phyloP scores from a whole-genome alignment of 2,797 vertebrate species.

The Rhinichthys osculus region DNA sequence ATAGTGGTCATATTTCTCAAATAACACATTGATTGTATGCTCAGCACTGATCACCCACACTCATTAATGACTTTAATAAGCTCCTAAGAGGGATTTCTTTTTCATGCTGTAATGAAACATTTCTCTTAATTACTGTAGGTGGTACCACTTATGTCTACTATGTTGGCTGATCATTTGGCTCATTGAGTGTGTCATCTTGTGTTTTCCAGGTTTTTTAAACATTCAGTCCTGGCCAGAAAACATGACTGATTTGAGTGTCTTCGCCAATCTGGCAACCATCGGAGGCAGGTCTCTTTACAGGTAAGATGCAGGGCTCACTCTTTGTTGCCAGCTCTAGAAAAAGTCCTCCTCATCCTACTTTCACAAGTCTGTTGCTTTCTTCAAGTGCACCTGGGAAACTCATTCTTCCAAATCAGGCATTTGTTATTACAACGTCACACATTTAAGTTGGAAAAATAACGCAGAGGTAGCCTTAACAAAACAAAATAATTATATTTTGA shows the following conservation, averaged over 20 bases:
- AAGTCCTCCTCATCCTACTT: background rate
- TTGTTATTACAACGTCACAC: background rate
- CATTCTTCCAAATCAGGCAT: background rate
- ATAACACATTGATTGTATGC: background rate
- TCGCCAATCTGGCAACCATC: conserved; percentile 94
- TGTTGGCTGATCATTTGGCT: conserved; percentile 2
- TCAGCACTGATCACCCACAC: background rate
- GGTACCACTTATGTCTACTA: background rate
- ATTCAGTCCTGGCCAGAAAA: conserved; percentile 99
- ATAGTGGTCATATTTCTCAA: conserved; percentile 24
- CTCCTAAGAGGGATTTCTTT: background rate
- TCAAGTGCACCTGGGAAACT: background rate
- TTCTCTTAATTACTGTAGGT: conserved; percentile 1
- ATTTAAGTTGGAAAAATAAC: background rate
- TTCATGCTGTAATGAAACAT: background rate
- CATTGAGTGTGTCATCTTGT: conserved; percentile 40
- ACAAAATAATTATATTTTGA: background rate
- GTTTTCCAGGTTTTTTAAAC: conserved; percentile 88
- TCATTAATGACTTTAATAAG: background rate
- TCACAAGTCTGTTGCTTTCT: background rate
- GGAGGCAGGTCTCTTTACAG: conserved; percentile 95
- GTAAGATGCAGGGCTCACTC: conserved; percentile 64
- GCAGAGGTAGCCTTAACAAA: background rate
- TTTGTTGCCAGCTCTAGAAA: background rate
- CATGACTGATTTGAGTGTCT: conserved; percentile 95